Percentiles rank a stretch among this genome's conserved stretches.
phyloP scores from a whole-genome alignment of 1,140 invertebrate species.

The Zaprionus gabonicus region DNA sequence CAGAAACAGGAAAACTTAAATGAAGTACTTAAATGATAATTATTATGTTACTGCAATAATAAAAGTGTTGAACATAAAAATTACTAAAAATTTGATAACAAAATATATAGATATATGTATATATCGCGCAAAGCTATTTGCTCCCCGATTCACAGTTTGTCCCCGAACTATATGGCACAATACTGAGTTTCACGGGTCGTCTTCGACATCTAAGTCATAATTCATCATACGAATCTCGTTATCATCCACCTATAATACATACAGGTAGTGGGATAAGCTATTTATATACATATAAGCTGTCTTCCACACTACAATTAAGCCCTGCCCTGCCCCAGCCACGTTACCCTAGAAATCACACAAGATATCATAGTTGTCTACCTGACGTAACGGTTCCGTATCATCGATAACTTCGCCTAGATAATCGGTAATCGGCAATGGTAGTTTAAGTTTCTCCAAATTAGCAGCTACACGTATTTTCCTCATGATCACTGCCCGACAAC shows the following conservation, averaged over 20 bases:
- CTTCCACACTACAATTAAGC: not conserved
- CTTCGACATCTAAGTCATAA: slow-evolving; percentile 47
- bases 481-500: slow-evolving; percentile 86
- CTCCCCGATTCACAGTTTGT: slow-evolving; percentile 1
- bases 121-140: not conserved
- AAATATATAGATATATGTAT: not conserved
- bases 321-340: not conserved
- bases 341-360: slow-evolving; percentile 73
- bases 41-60: not conserved
- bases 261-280: slow-evolving; percentile 7
- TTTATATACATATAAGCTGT: slow-evolving; percentile 17
- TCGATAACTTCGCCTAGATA: slow-evolving; percentile 85
- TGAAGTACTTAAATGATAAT: slow-evolving; percentile 3
- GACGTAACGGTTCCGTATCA: slow-evolving; percentile 68
- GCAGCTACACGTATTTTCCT: slow-evolving; percentile 81
- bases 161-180: slow-evolving; percentile 64
- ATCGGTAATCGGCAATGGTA: slow-evolving; percentile 84
- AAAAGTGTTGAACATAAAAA: not conserved
- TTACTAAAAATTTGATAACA: not conserved
- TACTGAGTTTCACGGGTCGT: slow-evolving; percentile 59
- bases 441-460: slow-evolving; percentile 85
- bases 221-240: slow-evolving; percentile 55
- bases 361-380: slow-evolving; percentile 84
- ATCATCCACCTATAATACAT: slow-evolving; percentile 51
- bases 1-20: slow-evolving; percentile 10